Conservation (phyloP, 2,888 invertebrate species). For the Cremastinae sp. region DNA sequence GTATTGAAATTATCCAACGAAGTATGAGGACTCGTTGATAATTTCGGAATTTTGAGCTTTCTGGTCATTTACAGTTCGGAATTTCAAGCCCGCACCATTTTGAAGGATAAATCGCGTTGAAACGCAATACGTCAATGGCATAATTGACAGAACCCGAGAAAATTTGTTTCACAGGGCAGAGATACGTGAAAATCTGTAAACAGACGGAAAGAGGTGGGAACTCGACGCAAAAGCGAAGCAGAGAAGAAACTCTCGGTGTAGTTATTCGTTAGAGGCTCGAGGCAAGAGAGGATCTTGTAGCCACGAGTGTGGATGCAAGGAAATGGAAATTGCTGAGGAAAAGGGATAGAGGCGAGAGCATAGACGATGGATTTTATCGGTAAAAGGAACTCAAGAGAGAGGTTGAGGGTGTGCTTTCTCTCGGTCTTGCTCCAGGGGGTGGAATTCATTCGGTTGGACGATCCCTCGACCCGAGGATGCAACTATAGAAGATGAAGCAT, state of each 20-base stretch:
- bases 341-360: conserved; percentile 10
- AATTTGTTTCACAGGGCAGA: too few relatives aligned
- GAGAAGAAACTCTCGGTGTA: too few relatives aligned
- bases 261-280: conserved; percentile 27
- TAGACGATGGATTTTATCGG: conserved; percentile 16
- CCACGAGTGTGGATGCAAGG: conserved; percentile 22
- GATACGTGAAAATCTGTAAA: not conserved
- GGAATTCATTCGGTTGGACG: conserved; percentile 11
- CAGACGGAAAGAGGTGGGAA: too few relatives aligned
- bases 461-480: not conserved
- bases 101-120: too few relatives aligned
- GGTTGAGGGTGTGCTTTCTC: not conserved
- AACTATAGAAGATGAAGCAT: not conserved
- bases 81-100: too few relatives aligned
- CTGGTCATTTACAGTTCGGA: too few relatives aligned
- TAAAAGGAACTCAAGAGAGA: conserved; percentile 5
- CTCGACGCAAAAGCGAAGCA: not conserved
- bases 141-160: too few relatives aligned
- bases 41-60: too few relatives aligned
- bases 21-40: too few relatives aligned
- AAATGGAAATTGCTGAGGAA: conserved; percentile 50
- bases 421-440: not conserved
- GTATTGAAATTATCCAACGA: too few relatives aligned
- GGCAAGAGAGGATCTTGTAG: conserved; percentile 19
- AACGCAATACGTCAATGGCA: too few relatives aligned